These are phyloP conservation scores for Diadegma fenestrale DNA, from an alignment of 2,888 invertebrate species.

Conservation along the genomic window DNA sequence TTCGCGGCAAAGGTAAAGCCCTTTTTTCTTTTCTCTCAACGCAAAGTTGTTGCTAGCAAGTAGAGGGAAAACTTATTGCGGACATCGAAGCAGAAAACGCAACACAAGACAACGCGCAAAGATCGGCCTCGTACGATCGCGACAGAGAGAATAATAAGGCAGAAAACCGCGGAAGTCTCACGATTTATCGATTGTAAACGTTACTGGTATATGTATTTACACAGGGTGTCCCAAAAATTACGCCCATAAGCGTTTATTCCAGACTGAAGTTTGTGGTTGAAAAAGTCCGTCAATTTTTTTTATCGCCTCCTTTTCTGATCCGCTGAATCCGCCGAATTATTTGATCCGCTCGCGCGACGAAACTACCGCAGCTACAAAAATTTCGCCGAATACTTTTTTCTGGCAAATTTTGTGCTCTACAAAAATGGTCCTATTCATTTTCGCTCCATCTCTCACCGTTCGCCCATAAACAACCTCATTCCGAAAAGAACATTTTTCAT, in stretches of 20 bases:
- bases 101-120: constrained; percentile 42
- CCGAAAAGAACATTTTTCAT: neutral
- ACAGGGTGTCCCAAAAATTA: constrained; percentile 6
- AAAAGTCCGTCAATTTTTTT: neutral
- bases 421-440: neutral
- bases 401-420: neutral
- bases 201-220: constrained; percentile 6
- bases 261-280: neutral
- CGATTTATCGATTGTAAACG: constrained; percentile 58
- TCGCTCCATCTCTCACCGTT: neutral
- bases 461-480: neutral
- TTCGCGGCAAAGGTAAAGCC: constrained; percentile 54
- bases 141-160: constrained; percentile 65
- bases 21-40: constrained; percentile 33
- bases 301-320: neutral
- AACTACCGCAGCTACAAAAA: neutral
- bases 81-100: constrained; percentile 42
- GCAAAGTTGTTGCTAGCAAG: constrained; percentile 47
- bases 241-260: neutral
- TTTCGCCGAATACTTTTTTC: neutral
- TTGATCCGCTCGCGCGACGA: neutral
- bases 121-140: constrained; percentile 54
- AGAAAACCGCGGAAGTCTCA: constrained; percentile 58
- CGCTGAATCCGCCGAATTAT: too few relatives aligned
- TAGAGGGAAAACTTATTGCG: constrained; percentile 60